Conservation (phyloP, 1,140 invertebrate species). For the Tribolium castaneum region DNA sequence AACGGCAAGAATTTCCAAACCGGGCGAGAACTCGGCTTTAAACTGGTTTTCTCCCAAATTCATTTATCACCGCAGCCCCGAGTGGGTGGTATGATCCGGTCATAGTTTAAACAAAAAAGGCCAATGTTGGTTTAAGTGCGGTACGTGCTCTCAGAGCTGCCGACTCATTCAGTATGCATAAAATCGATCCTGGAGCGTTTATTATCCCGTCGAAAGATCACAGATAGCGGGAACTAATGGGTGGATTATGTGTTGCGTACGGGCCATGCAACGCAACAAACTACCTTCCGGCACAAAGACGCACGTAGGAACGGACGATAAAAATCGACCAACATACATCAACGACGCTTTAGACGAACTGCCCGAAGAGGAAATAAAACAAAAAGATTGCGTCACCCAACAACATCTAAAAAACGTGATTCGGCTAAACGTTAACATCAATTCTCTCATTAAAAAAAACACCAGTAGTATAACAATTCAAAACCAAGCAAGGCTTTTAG, state of each 20-base stretch:
- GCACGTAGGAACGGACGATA: conserved; percentile 10
- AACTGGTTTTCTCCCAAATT: not conserved
- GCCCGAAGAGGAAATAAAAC: not conserved
- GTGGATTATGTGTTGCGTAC: conserved; percentile 10
- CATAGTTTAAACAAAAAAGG: conserved; percentile 21
- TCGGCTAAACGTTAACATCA: too few species aligned
- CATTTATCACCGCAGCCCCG: not conserved
- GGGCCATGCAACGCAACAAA: conserved; percentile 28
- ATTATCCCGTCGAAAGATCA: conserved; percentile 38
- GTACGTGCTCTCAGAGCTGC: not conserved
- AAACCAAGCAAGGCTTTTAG: too few species aligned
- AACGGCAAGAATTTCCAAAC: conserved; percentile 9
- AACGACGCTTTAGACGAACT: not conserved
- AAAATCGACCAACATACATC: conserved; percentile 21
- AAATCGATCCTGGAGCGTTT: conserved; percentile 34
- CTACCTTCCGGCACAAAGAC: conserved; percentile 21
- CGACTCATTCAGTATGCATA: conserved; percentile 39
- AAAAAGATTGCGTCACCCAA: not conserved
- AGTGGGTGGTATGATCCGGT: conserved; percentile 4
- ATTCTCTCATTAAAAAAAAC: too few species aligned
- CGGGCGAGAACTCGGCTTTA: not conserved
- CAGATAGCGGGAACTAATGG: conserved; percentile 25
- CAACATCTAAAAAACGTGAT: too few species aligned
- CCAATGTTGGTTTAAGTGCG: not conserved
- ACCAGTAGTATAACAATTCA: too few species aligned